Evolutionary conservation across 2,797 vertebrate species (phyloP).

Genomic region (Microchirus variegatus): DNA sequence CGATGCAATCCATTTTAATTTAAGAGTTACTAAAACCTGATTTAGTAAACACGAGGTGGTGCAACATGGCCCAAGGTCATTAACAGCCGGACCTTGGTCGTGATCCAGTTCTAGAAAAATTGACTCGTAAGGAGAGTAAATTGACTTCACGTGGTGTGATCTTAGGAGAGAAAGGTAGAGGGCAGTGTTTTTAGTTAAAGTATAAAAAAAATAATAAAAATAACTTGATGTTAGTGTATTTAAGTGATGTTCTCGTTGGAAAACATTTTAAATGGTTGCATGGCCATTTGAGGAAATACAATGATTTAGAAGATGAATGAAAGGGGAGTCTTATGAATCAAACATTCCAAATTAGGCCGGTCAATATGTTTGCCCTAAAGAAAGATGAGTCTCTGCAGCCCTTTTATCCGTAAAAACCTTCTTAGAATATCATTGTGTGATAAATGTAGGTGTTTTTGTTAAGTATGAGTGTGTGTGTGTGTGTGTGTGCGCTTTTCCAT

Average conservation of each 20-base stretch:
- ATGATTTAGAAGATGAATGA: slow-evolving; percentile 7
- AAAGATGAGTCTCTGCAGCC: neutral
- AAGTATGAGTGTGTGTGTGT: neutral
- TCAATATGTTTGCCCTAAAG: slow-evolving; percentile 27
- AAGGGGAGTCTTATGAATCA: slow-evolving; percentile 19
- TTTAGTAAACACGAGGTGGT: too few relatives aligned
- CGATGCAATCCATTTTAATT: too few relatives aligned
- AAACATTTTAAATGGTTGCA: neutral
- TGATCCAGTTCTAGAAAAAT: too few relatives aligned
- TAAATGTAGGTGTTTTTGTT: neutral
- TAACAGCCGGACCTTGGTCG: too few relatives aligned
- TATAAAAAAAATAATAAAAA: too few relatives aligned
- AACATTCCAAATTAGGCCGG: slow-evolving; percentile 22
- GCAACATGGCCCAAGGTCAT: too few relatives aligned
- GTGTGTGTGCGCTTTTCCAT: neutral
- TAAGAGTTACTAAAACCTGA: too few relatives aligned
- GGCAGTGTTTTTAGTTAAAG: too few relatives aligned
- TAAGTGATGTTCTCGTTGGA: neutral
- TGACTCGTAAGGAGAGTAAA: too few relatives aligned
- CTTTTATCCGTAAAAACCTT: slow-evolving; percentile 8
- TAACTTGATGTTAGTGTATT: too few relatives aligned
- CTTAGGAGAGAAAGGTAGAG: too few relatives aligned
- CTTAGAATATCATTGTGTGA: neutral
- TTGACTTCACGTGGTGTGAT: too few relatives aligned
- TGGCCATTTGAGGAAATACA: slow-evolving; percentile 6